Conservation (phyloP, 64 coral and sea anemone genomes). For the Montipora efflorescens region DNA sequence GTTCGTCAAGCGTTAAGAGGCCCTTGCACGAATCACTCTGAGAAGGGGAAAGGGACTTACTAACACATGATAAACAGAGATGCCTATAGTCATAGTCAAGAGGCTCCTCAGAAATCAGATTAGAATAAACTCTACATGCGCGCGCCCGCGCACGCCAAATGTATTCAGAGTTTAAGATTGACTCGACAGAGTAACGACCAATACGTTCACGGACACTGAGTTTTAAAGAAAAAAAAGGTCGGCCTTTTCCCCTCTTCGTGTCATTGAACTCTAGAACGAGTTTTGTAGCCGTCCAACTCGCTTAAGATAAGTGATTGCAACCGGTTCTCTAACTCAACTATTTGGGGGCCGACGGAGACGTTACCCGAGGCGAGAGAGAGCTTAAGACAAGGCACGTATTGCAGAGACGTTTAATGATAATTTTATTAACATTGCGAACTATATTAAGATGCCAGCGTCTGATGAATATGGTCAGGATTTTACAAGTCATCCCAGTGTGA, state of each 20-base stretch:
- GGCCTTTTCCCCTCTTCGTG: slow-evolving; percentile 40
- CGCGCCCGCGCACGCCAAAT: background rate
- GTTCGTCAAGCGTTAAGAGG: slow-evolving; percentile 11
- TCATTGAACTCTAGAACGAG: slow-evolving; percentile 2
- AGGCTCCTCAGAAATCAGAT: slow-evolving; percentile 3
- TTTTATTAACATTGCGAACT: too few species aligned
- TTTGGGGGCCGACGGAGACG: background rate
- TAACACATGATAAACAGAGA: background rate
- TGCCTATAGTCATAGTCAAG: background rate
- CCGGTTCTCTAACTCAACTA: background rate
- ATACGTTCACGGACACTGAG: background rate
- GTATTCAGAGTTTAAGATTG: background rate
- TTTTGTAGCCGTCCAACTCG: slow-evolving; percentile 22
- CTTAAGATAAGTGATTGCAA: background rate
- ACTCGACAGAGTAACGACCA: background rate
- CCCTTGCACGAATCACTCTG: background rate
- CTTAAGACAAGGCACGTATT: background rate
- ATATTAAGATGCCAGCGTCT: too few species aligned
- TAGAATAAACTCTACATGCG: slow-evolving; percentile 1
- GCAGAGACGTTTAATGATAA: too few species aligned
- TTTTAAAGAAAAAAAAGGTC: background rate
- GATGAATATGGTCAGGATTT: background rate
- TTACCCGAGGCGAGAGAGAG: background rate
- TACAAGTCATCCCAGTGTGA: background rate
- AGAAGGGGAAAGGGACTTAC: background rate